Evolutionary conservation across 2,888 invertebrate species (phyloP), one percentile per base, ranked within the genome.

Genomic region (Eucera pruinosa): DNA sequence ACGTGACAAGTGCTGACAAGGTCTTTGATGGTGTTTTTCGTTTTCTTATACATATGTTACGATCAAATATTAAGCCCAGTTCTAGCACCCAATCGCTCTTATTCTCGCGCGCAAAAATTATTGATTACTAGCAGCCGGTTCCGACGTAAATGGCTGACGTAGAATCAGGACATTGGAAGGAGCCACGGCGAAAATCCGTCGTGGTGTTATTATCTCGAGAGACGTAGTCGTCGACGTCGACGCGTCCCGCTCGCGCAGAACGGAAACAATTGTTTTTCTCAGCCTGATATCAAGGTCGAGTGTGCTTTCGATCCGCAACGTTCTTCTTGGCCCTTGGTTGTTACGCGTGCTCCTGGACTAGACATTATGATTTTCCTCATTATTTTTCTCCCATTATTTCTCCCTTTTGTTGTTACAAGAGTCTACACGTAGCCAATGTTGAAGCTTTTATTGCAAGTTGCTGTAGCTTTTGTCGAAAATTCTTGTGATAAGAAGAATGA

Each of bases 71-170:
- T n/a, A n/a, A n/a, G n/a, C n/a, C n/a, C n/a, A n/a, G n/a, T n/a
- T n/a, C 36, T 30, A 25, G 25, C 47, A 54, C 39, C 33, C 47
- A 18, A 50, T 62, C 61, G 50, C 41, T 33, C 58, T 47, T 50
- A 20, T 72, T 79, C 67, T 64, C 64, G 73, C 77, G 80, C 70
- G 77, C 81, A 76, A 81, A 81, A 70, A 50, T 74, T 74, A 81
- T 81, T 62, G 81, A 81, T 81, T 43, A 72, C 54, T 67, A 70
- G 52, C 60, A 20, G 64, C 43, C 47, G 52, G 58, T 72, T n/a
- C 47, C 58, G 69, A 58, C 60, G 76, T 57, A 41, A 60, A 66
- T 25, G 81, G 47, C 57, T 65, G 68, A 76, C 81, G 79, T 65
- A 69, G 65, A 60, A 67, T 60, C 33, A 23, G 70, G 55, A 43